Percentiles rank a stretch among this genome's conserved stretches.
Conservation (phyloP, 2,888 invertebrate genomes). For the Agonopterix heracliana region DNA sequence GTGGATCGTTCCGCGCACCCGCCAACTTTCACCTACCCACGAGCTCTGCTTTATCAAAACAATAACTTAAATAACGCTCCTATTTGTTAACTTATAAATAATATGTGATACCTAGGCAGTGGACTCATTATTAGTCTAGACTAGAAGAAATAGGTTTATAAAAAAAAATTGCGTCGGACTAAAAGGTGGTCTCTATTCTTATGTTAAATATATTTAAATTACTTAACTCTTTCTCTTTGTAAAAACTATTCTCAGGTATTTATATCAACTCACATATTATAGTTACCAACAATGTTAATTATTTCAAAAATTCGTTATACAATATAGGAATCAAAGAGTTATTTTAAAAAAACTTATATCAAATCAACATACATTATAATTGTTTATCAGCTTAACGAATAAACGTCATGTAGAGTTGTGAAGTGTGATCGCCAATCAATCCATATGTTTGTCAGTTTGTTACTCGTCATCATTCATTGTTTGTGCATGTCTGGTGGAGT, state of each 20-base stretch:
- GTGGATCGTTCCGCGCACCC: slow-evolving; percentile 25
- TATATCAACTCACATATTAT: neutral
- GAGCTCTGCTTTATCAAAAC: slow-evolving; percentile 31
- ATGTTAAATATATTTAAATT: too few species aligned
- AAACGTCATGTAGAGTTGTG: slow-evolving; percentile 12
- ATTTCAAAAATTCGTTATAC: neutral
- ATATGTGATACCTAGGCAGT: slow-evolving; percentile 4
- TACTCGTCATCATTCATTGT: slow-evolving; percentile 25
- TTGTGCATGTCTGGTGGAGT: slow-evolving; percentile 40
- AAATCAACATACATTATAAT: neutral
- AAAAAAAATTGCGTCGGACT: too few species aligned
- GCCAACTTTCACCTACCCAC: slow-evolving; percentile 55
- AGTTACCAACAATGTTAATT: neutral
- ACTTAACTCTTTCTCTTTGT: too few species aligned
- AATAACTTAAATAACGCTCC: slow-evolving; percentile 25
- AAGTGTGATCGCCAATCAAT: slow-evolving; percentile 14
- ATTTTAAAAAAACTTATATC: too few species aligned
- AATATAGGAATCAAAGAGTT: too few species aligned
- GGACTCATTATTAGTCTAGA: neutral
- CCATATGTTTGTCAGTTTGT: slow-evolving; percentile 1
- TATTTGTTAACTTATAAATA: slow-evolving; percentile 1
- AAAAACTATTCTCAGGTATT: too few species aligned
- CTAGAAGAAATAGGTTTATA: too few species aligned
- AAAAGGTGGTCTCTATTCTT: too few species aligned
- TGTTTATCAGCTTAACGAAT: neutral